Conservation (phyloP, 2,888 invertebrate genomes). For the Tetranychus piercei region DNA sequence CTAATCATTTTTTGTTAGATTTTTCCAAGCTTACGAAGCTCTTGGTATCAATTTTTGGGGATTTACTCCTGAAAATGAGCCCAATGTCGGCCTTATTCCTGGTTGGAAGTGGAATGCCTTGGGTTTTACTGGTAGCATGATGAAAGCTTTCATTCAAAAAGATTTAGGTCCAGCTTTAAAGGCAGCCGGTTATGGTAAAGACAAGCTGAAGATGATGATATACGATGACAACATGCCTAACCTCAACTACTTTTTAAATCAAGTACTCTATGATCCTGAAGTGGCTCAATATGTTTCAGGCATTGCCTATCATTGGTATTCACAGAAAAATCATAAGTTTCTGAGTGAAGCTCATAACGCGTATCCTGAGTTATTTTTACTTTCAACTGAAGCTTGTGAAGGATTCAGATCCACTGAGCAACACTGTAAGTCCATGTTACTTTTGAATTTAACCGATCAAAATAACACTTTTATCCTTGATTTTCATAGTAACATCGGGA, state of each 20-base stretch:
- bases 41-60: constrained; percentile 51
- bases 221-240: constrained; percentile 43
- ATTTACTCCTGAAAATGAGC: constrained; percentile 71
- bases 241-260: not conserved
- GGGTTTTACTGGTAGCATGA: constrained; percentile 24
- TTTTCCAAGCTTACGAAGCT: constrained; percentile 53
- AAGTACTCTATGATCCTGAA: constrained; percentile 26
- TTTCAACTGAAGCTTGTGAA: constrained; percentile 62
- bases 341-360: too few species aligned
- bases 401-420: constrained; percentile 32
- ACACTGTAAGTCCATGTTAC: not conserved
- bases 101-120: constrained; percentile 36
- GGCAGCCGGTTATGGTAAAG: constrained; percentile 37
- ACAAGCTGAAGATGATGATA: constrained; percentile 46
- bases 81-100: constrained; percentile 37
- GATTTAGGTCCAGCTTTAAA: constrained; percentile 56
- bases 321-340: constrained; percentile 30
- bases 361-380: constrained; percentile 48
- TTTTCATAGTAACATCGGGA: constrained; percentile 33
- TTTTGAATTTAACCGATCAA: not conserved
- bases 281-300: constrained; percentile 43
- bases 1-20: constrained; percentile 36
- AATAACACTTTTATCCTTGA: not conserved
- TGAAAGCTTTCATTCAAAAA: constrained; percentile 49
- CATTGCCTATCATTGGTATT: constrained; percentile 66